Percentiles rank a stretch among this genome's conserved stretches.
phyloP scores from a whole-genome alignment of 1,140 invertebrate genomes.

The Drosophila parabipectinata region DNA sequence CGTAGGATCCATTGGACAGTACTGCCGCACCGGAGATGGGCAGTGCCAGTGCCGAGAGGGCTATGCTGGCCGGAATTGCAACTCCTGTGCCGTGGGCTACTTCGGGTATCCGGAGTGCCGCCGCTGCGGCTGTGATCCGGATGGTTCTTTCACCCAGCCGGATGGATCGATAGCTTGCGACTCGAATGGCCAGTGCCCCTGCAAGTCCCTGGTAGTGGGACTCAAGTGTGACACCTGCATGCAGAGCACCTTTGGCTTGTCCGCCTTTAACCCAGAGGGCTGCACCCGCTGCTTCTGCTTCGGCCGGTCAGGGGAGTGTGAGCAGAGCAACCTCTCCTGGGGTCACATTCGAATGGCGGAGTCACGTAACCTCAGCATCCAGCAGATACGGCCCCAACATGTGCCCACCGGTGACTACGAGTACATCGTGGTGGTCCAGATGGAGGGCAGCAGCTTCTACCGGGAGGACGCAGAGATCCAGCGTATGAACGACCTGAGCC shows the following conservation, averaged over 20 bases:
- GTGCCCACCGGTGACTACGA: slow-evolving; percentile 68
- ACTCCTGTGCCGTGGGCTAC: slow-evolving; percentile 92
- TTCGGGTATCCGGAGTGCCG: slow-evolving; percentile 95
- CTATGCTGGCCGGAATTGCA: slow-evolving; percentile 92
- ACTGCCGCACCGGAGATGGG: slow-evolving; percentile 91
- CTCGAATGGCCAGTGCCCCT: slow-evolving; percentile 92
- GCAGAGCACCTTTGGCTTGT: slow-evolving; percentile 92
- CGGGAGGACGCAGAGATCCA: slow-evolving; percentile 81
- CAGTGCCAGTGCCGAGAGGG: slow-evolving; percentile 93
- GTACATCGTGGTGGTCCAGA: slow-evolving; percentile 81
- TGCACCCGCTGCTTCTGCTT: slow-evolving; percentile 97
- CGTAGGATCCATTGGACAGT: slow-evolving; percentile 87
- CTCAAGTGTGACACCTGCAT: slow-evolving; percentile 93
- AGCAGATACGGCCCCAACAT: slow-evolving; percentile 75
- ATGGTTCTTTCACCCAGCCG: slow-evolving; percentile 87
- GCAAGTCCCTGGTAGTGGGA: slow-evolving; percentile 89
- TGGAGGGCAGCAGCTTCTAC: slow-evolving; percentile 64
- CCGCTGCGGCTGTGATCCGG: slow-evolving; percentile 90
- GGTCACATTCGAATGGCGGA: slow-evolving; percentile 88
- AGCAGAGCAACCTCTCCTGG: slow-evolving; percentile 91
- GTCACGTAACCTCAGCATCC: slow-evolving; percentile 86
- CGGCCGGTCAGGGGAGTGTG: slow-evolving; percentile 90
- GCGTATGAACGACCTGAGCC: slow-evolving; percentile 84
- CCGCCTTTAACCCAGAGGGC: slow-evolving; percentile 89
- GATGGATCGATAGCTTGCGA: slow-evolving; percentile 90